Conservation (phyloP, 2,113 vertebrate genomes). For the Xenopus tropicalis region UCB_Xtro_10.0 CM004450.2:100674501-100675000, state of each 20-base stretch:
- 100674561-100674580: conserved; percentile 54
- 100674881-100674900: background rate
- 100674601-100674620: conserved; percentile 69
- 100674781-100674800: too few species aligned
- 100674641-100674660: conserved; percentile 61
- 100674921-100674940: conserved; percentile 24
- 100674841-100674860: background rate
- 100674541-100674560: conserved; percentile 56
- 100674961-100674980: conserved; percentile 11
- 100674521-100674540: conserved; percentile 46
- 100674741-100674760: conserved; percentile 62
- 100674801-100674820: too few species aligned
- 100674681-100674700: conserved; percentile 65
- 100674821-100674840: too few species aligned
- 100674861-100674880: background rate
- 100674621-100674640: conserved; percentile 61
- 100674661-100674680: conserved; percentile 69
- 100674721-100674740: conserved; percentile 68
- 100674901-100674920: conserved; percentile 16
- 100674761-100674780: conserved; percentile 30
- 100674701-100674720: conserved; percentile 68
- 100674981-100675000: conserved; percentile 19
- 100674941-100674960: conserved; percentile 25
- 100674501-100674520: conserved; percentile 48
- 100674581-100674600: conserved; percentile 55